phyloP scores from a whole-genome alignment of 1,140 invertebrate genomes.

The Dreissena polymorpha region DNA sequence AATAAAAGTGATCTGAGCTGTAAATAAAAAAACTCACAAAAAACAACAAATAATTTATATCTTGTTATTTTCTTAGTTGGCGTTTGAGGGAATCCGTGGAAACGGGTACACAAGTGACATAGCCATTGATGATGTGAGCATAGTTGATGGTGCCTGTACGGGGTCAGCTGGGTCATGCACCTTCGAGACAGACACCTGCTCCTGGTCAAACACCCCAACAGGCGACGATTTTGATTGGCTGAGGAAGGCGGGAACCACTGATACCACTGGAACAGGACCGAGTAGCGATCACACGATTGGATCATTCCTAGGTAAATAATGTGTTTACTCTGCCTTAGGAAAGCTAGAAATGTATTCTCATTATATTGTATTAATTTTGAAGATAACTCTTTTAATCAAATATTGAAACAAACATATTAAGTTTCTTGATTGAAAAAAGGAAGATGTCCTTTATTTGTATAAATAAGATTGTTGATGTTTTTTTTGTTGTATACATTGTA shows the following conservation, averaged over 20 bases:
- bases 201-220: slow-evolving; percentile 60
- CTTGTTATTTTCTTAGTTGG: slow-evolving; percentile 78
- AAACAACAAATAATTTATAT: neutral
- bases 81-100: slow-evolving; percentile 86
- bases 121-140: slow-evolving; percentile 87
- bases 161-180: slow-evolving; percentile 53
- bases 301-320: slow-evolving; percentile 54
- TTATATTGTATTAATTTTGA: neutral
- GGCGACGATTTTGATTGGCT: slow-evolving; percentile 74
- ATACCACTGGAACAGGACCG: slow-evolving; percentile 84
- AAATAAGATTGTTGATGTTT: too few relatives aligned
- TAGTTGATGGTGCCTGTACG: slow-evolving; percentile 81
- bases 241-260: slow-evolving; percentile 58
- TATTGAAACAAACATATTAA: neutral
- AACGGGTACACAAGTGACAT: slow-evolving; percentile 86
- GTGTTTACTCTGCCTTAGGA: neutral
- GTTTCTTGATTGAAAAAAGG: neutral
- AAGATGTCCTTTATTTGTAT: too few relatives aligned
- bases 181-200: slow-evolving; percentile 69
- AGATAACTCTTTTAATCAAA: neutral
- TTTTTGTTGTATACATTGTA: too few relatives aligned
- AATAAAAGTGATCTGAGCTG: too few relatives aligned
- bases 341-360: neutral
- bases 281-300: slow-evolving; percentile 85
- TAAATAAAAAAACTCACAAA: too few relatives aligned